Percentiles rank a stretch among this genome's conserved stretches.
These are phyloP conservation scores for Andrena marginata DNA, from an alignment of 2,888 invertebrate genomes.

Conservation along the genomic window DNA sequence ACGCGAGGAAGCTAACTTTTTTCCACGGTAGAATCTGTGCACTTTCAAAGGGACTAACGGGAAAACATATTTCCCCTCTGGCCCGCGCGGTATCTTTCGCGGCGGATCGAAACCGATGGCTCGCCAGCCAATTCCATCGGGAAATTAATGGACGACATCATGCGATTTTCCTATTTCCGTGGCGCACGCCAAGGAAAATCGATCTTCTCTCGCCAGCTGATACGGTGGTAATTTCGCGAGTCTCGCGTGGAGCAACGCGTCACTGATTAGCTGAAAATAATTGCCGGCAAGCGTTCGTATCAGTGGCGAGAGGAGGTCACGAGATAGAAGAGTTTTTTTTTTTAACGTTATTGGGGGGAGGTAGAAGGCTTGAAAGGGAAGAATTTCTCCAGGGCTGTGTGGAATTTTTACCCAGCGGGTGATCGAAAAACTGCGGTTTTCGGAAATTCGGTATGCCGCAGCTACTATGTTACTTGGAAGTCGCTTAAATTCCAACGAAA, in stretches of 20 bases:
- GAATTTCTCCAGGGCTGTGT: too few relatives aligned
- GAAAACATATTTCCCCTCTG: not conserved
- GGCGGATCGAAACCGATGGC: not conserved
- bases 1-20: conserved; percentile 7
- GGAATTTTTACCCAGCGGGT: too few relatives aligned
- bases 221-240: not conserved
- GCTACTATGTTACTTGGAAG: too few relatives aligned
- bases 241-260: not conserved
- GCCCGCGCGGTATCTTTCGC: not conserved
- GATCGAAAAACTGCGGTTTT: too few relatives aligned
- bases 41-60: not conserved
- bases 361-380: too few relatives aligned
- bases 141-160: conserved; percentile 10
- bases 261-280: not conserved
- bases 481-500: too few relatives aligned
- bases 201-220: not conserved
- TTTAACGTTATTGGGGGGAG: too few relatives aligned
- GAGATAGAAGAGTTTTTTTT: not conserved
- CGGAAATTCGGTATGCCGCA: too few relatives aligned
- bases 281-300: not conserved
- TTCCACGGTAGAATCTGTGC: not conserved
- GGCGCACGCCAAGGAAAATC: conserved; percentile 9
- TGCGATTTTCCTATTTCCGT: conserved; percentile 13
- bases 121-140: conserved; percentile 12
- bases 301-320: not conserved